Base-by-base conservation (phyloP, 2,797 vertebrate species). In the Melanotaenia nigrans region DNA sequence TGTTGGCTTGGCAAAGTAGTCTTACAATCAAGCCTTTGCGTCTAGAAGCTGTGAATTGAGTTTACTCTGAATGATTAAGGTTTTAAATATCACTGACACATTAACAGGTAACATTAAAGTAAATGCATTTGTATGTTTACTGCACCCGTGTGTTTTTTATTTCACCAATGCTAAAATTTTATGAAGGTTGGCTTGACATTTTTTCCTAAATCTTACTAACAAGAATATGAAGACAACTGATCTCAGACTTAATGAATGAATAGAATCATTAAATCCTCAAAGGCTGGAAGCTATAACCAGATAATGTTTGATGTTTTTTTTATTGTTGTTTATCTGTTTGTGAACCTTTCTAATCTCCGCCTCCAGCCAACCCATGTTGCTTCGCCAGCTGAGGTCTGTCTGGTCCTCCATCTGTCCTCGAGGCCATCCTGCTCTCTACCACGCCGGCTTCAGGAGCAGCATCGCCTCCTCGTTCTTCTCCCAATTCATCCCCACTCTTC, bases 311-410 rank as follows among this genome's bases (percentile, higher is more conserved):
- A 9, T 35, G 18, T 33, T 33, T 33, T 30, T 28, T 30, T 33
- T 33, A 33, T 33, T 33, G 32, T 33, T 33, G 32, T n/a, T 40
- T 40, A 24, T 14, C 2, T 3, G 2, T 32, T 7, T 20, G 0
- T 20, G 8, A 0, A 49, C 2, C 20, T 5, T 9, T 1, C 1
- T 16, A 20, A 38, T 47, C 65, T 45, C 25, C 72, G 35, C 59
- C 56, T 64, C 71, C 87, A 97, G 97, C 72, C 82, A n/a, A 86
- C 85, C 89, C 91, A 97, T 99, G 97, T 94, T 96, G 85, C 85
- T 93, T 67, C 94, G 90, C 73, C 92, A 92, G 14, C 65, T 96
- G 92, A 96, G 82, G 84, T 92, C 89, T 76, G 79, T 94, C 84
- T 89, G 91, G 89, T 92, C 93, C 87, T 94, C 91, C 81, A 90